Conservation (phyloP, 2,888 invertebrate genomes). For the Lasiommata megera region DNA sequence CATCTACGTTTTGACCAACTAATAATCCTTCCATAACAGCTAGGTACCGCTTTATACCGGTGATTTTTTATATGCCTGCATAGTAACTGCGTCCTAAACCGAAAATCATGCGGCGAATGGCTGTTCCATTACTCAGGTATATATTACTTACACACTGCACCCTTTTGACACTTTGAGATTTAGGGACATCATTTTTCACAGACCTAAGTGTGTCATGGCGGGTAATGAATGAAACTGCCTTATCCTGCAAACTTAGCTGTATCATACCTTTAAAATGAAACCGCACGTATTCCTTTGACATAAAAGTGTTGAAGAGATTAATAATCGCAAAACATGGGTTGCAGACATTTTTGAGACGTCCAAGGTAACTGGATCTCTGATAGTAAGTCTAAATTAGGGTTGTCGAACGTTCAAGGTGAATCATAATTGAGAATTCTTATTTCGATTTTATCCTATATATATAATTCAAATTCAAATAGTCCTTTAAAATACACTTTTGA, state of each 20-base stretch:
- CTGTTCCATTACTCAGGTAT: slow-evolving; percentile 6
- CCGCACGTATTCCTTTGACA: slow-evolving; percentile 8
- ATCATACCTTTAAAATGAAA: not conserved
- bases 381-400: slow-evolving; percentile 17
- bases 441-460: not conserved
- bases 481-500: no score
- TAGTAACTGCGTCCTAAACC: not conserved
- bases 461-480: no score
- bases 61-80: no score
- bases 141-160: slow-evolving; percentile 4
- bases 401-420: not conserved
- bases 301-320: slow-evolving; percentile 13
- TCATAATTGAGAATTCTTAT: not conserved
- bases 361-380: slow-evolving; percentile 35
- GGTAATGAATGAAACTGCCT: slow-evolving; percentile 36
- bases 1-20: no score
- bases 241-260: slow-evolving; percentile 13
- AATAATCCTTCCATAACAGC: no score
- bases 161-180: slow-evolving; percentile 30
- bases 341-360: slow-evolving; percentile 27
- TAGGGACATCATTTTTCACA: slow-evolving; percentile 38
- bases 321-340: slow-evolving; percentile 6
- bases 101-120: not conserved
- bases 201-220: slow-evolving; percentile 33
- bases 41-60: no score